phyloP scores from a whole-genome alignment of 2,888 invertebrate genomes.

The Macrophya annulata region DNA sequence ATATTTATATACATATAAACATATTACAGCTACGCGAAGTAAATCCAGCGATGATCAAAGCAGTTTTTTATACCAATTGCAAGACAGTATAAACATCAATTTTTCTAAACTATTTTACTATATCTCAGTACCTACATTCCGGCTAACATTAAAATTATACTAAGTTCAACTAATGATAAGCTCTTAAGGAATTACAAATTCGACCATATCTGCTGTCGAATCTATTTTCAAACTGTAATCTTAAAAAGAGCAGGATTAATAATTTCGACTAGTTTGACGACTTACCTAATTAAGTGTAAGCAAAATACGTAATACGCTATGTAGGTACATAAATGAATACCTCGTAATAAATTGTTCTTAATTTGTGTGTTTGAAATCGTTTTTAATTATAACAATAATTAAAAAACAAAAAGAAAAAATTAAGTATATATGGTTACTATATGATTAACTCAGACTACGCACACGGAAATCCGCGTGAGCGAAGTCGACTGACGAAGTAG shows the following conservation, averaged over 20 bases:
- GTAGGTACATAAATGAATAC: background rate
- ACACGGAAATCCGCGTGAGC: constrained; percentile 8
- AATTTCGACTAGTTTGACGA: background rate
- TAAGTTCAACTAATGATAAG: background rate
- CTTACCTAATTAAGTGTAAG: background rate
- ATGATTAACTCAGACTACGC: background rate
- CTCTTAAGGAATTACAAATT: constrained; percentile 1
- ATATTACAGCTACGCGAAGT: constrained; percentile 16
- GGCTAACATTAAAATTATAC: background rate
- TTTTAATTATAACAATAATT: background rate
- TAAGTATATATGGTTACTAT: background rate
- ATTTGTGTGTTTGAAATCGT: background rate
- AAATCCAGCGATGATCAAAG: constrained; percentile 16
- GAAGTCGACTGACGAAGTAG: background rate
- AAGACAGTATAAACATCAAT: background rate
- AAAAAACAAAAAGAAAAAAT: background rate
- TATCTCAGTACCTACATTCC: background rate
- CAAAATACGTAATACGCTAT: background rate
- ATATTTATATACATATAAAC: background rate
- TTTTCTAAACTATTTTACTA: background rate
- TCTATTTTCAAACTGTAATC: background rate
- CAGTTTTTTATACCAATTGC: background rate
- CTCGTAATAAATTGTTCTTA: too few relatives aligned
- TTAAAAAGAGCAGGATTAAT: background rate
- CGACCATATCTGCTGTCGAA: background rate